Conservation (phyloP, 1,140 invertebrate genomes). For the Solenopsis invicta region DNA sequence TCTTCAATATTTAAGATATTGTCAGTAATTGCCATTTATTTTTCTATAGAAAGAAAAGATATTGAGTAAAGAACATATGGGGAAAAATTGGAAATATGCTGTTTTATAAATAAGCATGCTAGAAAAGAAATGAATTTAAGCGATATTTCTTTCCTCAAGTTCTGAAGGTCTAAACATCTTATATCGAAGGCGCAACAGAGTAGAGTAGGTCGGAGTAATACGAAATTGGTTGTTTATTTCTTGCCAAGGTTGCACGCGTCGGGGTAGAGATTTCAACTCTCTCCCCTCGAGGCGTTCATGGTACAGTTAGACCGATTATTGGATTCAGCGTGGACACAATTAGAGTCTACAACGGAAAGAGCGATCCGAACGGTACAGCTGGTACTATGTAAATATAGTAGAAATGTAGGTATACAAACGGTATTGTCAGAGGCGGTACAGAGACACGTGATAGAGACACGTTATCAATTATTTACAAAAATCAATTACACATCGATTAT, state of each 20-base stretch:
- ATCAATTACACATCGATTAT: conserved; percentile 37
- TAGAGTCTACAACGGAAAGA: conserved; percentile 49
- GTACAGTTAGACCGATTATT: conserved; percentile 66
- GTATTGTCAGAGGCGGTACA: conserved; percentile 46
- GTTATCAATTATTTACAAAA: conserved; percentile 56
- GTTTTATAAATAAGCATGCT: too few species aligned
- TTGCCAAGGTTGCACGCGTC: conserved; percentile 74
- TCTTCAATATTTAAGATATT: too few species aligned
- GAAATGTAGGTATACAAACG: conserved; percentile 46
- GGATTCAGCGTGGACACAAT: conserved; percentile 52
- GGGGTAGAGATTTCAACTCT: conserved; percentile 63
- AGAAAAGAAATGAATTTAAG: too few species aligned
- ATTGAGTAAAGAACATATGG: too few species aligned
- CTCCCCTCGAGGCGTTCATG: conserved; percentile 65
- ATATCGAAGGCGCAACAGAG: background rate
- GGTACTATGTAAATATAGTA: conserved; percentile 33
- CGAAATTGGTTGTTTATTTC: conserved; percentile 75
- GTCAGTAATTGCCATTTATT: too few species aligned
- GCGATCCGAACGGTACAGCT: conserved; percentile 17
- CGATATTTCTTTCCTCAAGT: background rate
- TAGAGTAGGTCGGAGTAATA: conserved; percentile 35
- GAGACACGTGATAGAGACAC: conserved; percentile 39
- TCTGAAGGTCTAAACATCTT: background rate
- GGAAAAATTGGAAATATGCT: too few species aligned
- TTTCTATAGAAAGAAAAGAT: too few species aligned